Base-by-base conservation (phyloP, 2,888 invertebrate genomes). In the Dryobotodes eremita region DNA sequence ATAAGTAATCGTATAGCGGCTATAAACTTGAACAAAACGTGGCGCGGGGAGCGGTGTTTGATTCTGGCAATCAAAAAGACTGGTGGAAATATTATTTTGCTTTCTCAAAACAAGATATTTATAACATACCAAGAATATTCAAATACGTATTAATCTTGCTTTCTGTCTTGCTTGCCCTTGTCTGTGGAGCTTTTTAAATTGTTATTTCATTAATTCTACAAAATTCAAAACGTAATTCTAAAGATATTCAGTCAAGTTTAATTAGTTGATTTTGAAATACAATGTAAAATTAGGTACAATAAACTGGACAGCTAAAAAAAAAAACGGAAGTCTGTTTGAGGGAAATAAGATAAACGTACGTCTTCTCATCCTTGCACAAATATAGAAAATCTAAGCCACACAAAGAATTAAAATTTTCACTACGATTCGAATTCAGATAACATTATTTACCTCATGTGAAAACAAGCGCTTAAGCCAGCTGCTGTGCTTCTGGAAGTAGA, bases 371-470 rank as follows among this genome's bases (percentile, higher is more conserved):
- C 86, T 76, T 88, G 70, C 53, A 83, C 87, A 93, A 93, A 94
- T 90, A 91, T 84, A 82, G 82, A 87, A 85, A 91, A 91, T 91
- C 89, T 91, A 90, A 92, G 88, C 86, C 84, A 86, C 85, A 89
- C 87, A 88, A 83, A 85, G 80, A 78, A 85, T 90, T 89, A 90
- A 68, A 84, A 89, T 87, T 90, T 90, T 84, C 82, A 78, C 84
- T 82, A 85, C 86, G 86, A 89, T 90, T 87, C 86, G 73, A 86
- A 88, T 76, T 88, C 80, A 85, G 90, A 90, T 90, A 91, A 89
- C 85, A 82, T 87, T 90, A 78, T 87, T 89, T 88, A 91, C 91
- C 89, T 92, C 91, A 91, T 78, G 8, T 62, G 73, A 72, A 75
- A 81, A 83, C 61, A 68, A 61, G 50, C 57, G 46, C n/a, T 31